Percentiles rank a stretch among this genome's conserved stretches.
These are phyloP conservation scores for Phocoena sinus DNA, from an alignment of 2,113 vertebrate species.

Conservation along the genomic window DNA sequence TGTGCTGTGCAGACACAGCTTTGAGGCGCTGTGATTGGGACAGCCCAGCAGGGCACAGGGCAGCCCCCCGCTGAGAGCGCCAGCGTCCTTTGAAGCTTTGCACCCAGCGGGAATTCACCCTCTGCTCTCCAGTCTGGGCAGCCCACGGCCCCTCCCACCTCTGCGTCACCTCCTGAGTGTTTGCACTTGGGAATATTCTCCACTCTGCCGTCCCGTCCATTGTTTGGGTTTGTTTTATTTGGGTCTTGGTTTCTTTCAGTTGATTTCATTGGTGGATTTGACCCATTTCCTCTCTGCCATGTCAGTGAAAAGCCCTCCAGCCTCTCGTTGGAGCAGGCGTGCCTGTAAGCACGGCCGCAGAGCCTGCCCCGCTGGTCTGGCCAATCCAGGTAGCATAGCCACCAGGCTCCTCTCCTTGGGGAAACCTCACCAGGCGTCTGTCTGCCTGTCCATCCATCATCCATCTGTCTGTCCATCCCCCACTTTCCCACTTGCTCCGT, in stretches of 20 bases:
- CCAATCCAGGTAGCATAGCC: neutral
- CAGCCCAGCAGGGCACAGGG: neutral
- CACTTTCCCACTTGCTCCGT: neutral
- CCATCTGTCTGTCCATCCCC: neutral
- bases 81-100: neutral
- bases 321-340: slow-evolving; percentile 92
- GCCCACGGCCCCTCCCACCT: no score
- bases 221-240: slow-evolving; percentile 74
- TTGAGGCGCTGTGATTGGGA: neutral
- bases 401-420: neutral
- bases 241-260: slow-evolving; percentile 90
- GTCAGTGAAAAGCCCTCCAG: slow-evolving; percentile 94
- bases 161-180: neutral
- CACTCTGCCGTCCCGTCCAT: slow-evolving; percentile 60
- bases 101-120: neutral
- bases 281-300: slow-evolving; percentile 96
- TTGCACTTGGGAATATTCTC: neutral
- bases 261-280: slow-evolving; percentile 99
- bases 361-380: neutral
- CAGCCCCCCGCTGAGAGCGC: no score
- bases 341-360: slow-evolving; percentile 87
- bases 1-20: accelerated
- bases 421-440: neutral
- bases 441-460: neutral
- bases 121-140: neutral